Base-by-base conservation (phyloP, 2,113 vertebrate genomes). In the Pycnonotus jocosus region DNA sequence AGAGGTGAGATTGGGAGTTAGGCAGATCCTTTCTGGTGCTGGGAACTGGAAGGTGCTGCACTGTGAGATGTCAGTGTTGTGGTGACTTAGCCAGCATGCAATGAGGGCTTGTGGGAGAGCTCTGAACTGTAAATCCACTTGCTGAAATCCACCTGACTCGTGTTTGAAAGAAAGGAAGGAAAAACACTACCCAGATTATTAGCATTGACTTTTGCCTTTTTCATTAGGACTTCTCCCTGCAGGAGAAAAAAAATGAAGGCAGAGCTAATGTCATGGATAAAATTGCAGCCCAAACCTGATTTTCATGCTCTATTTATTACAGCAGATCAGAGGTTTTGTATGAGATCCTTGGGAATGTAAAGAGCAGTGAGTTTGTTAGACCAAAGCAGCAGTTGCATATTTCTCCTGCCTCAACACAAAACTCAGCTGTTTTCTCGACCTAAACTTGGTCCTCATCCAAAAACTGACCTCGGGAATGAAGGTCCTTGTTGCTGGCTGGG, bases 271-370 rank as follows among this genome's bases (percentile, higher is more conserved):
- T 96, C 94, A 92, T 58, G 95, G 90, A 87, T 90, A 86, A 94
- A 97, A 96, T 94, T 96, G 93, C 96, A 93, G 93, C 96, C 91
- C 94, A 97, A 96, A 95, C 92, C 71, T 93, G 95, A 97, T 98
- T 97, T 97, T 97, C 97, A 98, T 96, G 97, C 96, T 98, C 97
- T 97, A 94, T 95, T 98, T 98, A 96, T 93, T 97, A 27, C 74
- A 90, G 93, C 57, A 91, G 95, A 97, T 87, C 86, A 93, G 91
- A 94, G 91, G 94, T 81, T 92, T 94, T 92, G 81, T 95, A 68
- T 81, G 85, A 92, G 89, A 93, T 97, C 90, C 95, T 95, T 94
- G 62, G 84, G 85, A 97, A 97, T 23, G 90, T 81, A 74, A 94
- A 92, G 90, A 96, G 95, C 74, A 96, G 81, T 22, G 91, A 85